Evolutionary conservation across 2,797 vertebrate species (phyloP).

Genomic region (Chlorospingus semifuscus): DNA sequence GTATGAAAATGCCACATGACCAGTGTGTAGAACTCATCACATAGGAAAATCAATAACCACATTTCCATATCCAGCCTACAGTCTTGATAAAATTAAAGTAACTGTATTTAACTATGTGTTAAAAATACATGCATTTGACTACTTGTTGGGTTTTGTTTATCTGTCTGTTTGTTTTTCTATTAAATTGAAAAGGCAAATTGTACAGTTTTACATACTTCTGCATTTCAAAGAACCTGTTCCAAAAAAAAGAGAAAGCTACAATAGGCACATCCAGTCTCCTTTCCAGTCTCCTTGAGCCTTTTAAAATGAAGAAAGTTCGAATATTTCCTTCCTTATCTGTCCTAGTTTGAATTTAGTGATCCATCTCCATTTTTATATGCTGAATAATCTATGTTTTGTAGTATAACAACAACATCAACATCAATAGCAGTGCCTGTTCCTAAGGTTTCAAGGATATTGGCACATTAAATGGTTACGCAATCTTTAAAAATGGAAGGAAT

Average conservation of each 20-base stretch:
- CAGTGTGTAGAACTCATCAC: background rate
- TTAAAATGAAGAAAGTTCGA: background rate
- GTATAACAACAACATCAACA: background rate
- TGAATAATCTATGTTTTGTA: background rate
- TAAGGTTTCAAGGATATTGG: background rate
- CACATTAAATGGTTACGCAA: background rate
- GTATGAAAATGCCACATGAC: conserved; percentile 3
- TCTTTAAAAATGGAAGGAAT: background rate
- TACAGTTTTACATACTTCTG: background rate
- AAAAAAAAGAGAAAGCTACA: background rate
- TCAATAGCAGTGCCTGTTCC: background rate
- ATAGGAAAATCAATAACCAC: background rate
- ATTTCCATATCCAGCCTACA: background rate
- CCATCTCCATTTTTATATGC: background rate
- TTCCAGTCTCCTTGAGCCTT: background rate
- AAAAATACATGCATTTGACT: background rate
- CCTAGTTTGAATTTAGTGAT: background rate
- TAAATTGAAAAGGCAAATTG: background rate
- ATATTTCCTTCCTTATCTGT: background rate
- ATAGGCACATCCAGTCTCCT: background rate
- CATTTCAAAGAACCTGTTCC: background rate
- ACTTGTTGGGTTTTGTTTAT: background rate
- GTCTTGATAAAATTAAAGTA: conserved; percentile 4
- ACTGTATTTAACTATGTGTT: background rate
- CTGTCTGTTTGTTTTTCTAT: too few species aligned